Evolutionary conservation across 2,888 invertebrate genomes (phyloP), one percentile per base, ranked within the genome.

Genomic region (Drosophila lutescens): DNA sequence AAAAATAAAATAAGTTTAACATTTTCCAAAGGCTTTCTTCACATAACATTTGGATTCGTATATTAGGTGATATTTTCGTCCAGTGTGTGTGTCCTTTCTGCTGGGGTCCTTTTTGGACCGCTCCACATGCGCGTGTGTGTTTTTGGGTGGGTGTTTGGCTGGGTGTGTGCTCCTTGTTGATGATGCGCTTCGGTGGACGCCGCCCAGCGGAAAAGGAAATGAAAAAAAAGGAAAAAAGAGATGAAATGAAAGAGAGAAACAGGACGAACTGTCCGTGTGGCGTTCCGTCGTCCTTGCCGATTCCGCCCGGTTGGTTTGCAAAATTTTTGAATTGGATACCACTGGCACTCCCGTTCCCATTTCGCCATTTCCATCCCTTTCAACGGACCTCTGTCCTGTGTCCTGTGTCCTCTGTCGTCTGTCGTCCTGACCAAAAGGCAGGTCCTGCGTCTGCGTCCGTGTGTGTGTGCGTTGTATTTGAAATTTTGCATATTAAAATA

Each of bases 401-500:
- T n/a, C n/a, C n/a, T n/a, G n/a, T n/a, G n/a, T n/a, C n/a, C n/a
- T 30, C 30, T 15, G 13, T 40, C 30, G 12, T 38, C 54, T 41
- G 26, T 54, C 47, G 30, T 66, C 68, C 40, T 84, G 83, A 84
- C 83, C 83, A 88, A 78, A 81, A 55, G 88, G 32, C 63, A 53
- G 43, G 43, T 43, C 43, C 43, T 43, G 20, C 43, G 13, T 56
- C 36, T 50, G 26, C 57, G 32, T 69, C 26, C 55, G 36, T 56
- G 12, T 62, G 40, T 66, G 51, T 72, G 55, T 63, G 50, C 59
- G 77, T 79, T 78, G 82, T 77, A 80, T 89, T 88, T 73, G 78
- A 88, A 83, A 87, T 86, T 83, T 89, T 81, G 88, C 88, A 87
- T 88, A 86, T 86, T 88, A 88, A 88, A 85, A 88, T 89, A 86